These are phyloP conservation scores for Chaenocephalus aceratus DNA, from an alignment of 2,113 vertebrate genomes.

Conservation along the genomic window DNA sequence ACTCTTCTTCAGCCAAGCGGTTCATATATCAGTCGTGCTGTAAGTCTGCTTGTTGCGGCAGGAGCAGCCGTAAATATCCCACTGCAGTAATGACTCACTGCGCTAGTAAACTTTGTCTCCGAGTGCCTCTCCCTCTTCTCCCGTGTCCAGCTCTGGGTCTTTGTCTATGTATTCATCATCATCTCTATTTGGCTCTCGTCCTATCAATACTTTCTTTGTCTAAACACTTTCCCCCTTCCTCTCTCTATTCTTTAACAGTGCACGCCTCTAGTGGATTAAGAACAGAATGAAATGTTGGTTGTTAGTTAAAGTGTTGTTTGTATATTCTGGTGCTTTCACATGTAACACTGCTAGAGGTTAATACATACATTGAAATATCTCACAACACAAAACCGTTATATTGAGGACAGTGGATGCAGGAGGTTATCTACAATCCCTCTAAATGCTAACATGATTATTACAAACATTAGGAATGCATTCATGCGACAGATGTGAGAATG, in stretches of 20 bases:
- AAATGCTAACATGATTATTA: background rate
- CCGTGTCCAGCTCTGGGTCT: background rate
- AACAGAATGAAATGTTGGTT: conserved; percentile 10
- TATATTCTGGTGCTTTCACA: background rate
- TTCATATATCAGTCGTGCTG: background rate
- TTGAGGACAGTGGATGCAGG: background rate
- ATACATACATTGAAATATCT: background rate
- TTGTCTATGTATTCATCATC: background rate
- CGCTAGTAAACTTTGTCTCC: background rate
- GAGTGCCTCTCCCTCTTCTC: background rate
- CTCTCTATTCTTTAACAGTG: background rate
- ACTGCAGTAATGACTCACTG: conserved; percentile 49
- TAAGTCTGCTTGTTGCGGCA: background rate
- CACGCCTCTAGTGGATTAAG: too few relatives aligned
- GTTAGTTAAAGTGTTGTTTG: background rate
- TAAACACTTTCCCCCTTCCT: background rate
- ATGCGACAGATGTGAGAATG: too few relatives aligned
- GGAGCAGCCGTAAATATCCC: conserved; percentile 42
- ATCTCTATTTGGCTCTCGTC: background rate
- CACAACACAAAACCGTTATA: background rate
- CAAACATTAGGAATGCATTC: background rate
- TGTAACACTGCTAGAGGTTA: background rate
- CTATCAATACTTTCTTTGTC: background rate
- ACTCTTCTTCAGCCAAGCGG: background rate
- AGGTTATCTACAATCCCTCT: background rate